Percentiles rank a stretch among this genome's conserved stretches.
Conservation (phyloP, 2,888 invertebrate species). For the Arctia plantaginis region DNA sequence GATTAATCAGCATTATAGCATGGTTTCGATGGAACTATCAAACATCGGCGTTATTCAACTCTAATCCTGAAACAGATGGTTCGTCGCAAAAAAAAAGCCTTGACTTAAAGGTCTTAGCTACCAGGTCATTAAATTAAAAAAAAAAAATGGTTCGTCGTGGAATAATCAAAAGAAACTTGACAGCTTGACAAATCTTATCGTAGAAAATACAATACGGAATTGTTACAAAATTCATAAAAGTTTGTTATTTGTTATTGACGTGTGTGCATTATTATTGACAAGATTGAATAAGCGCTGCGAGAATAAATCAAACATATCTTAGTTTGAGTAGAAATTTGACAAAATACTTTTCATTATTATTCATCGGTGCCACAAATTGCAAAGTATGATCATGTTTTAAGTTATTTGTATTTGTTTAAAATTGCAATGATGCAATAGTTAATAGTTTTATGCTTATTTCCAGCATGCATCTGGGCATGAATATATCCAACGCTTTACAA, state of each 20-base stretch:
- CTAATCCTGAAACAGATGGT: too few relatives aligned
- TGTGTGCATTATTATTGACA: not conserved
- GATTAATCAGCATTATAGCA: too few relatives aligned
- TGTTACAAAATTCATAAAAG: not conserved
- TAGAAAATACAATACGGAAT: not conserved
- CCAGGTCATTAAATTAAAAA: too few relatives aligned
- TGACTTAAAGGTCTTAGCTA: too few relatives aligned
- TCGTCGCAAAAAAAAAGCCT: too few relatives aligned
- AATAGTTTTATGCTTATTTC: slow-evolving; percentile 25
- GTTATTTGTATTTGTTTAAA: not conserved
- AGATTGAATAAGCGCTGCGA: not conserved
- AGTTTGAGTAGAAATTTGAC: not conserved
- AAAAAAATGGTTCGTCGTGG: not conserved
- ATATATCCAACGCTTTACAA: slow-evolving; percentile 96
- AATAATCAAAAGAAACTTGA: not conserved
- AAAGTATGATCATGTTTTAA: slow-evolving; percentile 6
- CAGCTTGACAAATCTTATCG: not conserved
- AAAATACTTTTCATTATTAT: not conserved
- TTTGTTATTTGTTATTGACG: not conserved
- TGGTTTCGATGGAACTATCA: too few relatives aligned
- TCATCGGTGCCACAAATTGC: not conserved
- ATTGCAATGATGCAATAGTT: not conserved
- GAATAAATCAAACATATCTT: not conserved
- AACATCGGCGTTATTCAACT: too few relatives aligned
- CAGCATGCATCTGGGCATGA: slow-evolving; percentile 88